These are phyloP conservation scores for Ctenoplectra terminalis DNA, from an alignment of 1,140 invertebrate genomes.

Conservation along the genomic window DNA sequence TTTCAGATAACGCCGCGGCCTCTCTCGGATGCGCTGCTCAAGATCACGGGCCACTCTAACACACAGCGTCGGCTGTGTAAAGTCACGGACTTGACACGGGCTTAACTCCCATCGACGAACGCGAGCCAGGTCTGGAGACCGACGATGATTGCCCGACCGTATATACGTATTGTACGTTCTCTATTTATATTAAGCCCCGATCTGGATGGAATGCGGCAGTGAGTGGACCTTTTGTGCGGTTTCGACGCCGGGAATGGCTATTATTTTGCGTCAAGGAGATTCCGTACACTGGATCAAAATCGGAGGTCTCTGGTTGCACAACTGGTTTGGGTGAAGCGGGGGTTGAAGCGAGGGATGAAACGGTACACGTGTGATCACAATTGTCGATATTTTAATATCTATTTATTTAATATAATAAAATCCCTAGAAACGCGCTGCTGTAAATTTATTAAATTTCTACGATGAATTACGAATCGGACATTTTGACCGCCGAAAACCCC, in stretches of 20 bases:
- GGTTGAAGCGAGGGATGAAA: too few species aligned
- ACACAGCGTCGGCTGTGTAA: constrained; percentile 30
- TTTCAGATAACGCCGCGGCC: constrained; percentile 65
- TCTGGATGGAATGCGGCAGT: constrained; percentile 41
- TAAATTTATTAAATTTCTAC: too few species aligned
- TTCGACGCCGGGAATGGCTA: background rate
- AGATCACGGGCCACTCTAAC: constrained; percentile 52
- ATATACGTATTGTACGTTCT: constrained; percentile 14
- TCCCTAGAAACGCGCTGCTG: too few species aligned
- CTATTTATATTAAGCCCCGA: constrained; percentile 40
- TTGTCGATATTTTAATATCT: too few species aligned
- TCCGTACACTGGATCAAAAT: too few species aligned
- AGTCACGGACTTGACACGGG: constrained; percentile 56
- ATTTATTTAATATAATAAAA: too few species aligned
- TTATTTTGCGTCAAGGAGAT: background rate
- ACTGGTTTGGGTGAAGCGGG: too few species aligned
- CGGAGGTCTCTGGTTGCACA: too few species aligned
- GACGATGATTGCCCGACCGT: constrained; percentile 51
- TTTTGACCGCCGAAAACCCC: too few species aligned
- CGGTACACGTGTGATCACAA: too few species aligned
- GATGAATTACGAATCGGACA: too few species aligned
- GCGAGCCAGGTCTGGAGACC: background rate
- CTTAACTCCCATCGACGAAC: constrained; percentile 49
- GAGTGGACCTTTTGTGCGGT: background rate
- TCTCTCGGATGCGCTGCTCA: constrained; percentile 52